These are phyloP conservation scores for Pocillopora damicornis DNA, from an alignment of 64 coral and sea anemone species.

Conservation along the genomic window DNA sequence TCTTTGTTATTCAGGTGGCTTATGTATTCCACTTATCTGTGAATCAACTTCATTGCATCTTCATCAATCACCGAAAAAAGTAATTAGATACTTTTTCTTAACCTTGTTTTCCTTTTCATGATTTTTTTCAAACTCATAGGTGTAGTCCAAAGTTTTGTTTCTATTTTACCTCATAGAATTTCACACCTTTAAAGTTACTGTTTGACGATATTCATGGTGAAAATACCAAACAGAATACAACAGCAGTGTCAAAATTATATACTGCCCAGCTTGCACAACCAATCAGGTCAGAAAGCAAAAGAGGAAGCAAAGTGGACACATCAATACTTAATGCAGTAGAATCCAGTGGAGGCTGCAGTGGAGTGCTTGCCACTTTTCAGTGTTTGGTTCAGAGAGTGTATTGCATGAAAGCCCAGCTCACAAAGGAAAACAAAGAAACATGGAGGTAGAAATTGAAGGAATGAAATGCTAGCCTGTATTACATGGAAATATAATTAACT, in stretches of 20 bases:
- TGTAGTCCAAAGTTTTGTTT: background rate
- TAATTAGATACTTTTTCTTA: background rate
- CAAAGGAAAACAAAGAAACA: background rate
- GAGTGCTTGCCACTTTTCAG: conserved; percentile 57
- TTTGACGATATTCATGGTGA: conserved; percentile 10
- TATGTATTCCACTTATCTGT: background rate
- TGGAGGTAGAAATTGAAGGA: conserved; percentile 2
- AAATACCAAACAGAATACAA: background rate
- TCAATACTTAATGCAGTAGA: conserved; percentile 58
- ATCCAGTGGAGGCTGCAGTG: conserved; percentile 67
- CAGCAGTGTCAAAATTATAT: background rate
- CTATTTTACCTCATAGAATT: conserved; percentile 18
- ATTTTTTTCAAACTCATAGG: background rate
- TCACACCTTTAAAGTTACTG: conserved; percentile 56
- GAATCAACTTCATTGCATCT: background rate
- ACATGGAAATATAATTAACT: no score
- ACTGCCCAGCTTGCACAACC: background rate
- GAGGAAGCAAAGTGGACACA: background rate
- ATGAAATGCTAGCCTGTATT: background rate
- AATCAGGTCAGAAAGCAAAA: no score
- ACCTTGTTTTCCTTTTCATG: no score
- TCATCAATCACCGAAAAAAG: conserved; percentile 47
- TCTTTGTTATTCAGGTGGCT: conserved; percentile 23
- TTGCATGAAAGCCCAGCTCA: conserved; percentile 42
- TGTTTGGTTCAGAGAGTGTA: conserved; percentile 73